Evolutionary conservation across 2,113 vertebrate genomes (phyloP).

Genomic region (Collichthys lucidus): DNA sequence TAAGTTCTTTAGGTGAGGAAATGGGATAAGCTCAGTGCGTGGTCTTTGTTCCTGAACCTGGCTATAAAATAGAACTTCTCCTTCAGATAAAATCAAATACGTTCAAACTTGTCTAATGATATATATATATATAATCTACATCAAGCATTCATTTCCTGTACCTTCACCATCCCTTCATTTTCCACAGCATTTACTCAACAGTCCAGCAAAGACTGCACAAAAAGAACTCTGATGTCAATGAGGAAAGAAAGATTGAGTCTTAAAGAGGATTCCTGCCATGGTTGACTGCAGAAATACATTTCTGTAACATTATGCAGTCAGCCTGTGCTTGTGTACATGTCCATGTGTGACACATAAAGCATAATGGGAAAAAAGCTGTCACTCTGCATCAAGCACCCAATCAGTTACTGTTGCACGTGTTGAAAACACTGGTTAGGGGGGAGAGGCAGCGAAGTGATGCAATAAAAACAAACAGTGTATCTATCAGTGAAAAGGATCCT

Average conservation of each 20-base stretch:
- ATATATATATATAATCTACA: neutral
- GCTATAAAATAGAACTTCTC: neutral
- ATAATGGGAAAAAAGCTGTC: slow-evolving; percentile 31
- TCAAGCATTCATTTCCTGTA: neutral
- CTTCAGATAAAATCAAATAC: neutral
- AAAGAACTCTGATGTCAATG: neutral
- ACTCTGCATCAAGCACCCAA: slow-evolving; percentile 31
- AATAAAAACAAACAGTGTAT: slow-evolving; percentile 14
- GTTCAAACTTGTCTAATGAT: neutral
- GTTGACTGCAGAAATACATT: slow-evolving; percentile 4
- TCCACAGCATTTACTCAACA: neutral
- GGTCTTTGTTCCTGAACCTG: no score
- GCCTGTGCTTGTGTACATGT: neutral
- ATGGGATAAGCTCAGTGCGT: no score
- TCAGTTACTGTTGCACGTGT: slow-evolving; percentile 14
- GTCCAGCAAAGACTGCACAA: neutral
- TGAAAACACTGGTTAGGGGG: neutral
- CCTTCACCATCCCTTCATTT: neutral
- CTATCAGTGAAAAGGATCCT: neutral
- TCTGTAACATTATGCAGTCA: slow-evolving; percentile 5
- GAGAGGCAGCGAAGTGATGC: slow-evolving; percentile 14
- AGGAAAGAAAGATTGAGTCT: neutral
- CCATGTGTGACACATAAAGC: slow-evolving; percentile 17
- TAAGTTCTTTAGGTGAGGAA: no score
- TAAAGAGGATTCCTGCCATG: neutral